Evolutionary conservation across 2,888 invertebrate genomes (phyloP), one percentile per base, ranked within the genome.

Genomic region (Caenorhabditis afra): DNA sequence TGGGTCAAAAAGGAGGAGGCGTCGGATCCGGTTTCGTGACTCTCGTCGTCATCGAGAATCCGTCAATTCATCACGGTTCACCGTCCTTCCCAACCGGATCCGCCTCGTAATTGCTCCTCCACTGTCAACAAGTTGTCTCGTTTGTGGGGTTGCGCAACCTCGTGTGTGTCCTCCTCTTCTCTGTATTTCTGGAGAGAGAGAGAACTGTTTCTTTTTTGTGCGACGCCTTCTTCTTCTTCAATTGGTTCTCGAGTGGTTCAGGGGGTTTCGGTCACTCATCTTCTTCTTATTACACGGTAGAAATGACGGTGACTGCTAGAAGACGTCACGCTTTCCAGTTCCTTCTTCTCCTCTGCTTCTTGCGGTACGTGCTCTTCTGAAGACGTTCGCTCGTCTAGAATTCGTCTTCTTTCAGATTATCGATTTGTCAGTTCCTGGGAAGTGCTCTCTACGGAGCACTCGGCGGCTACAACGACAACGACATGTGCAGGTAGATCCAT

Each of bases 401-500:
- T 20, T 22, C 12, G 11, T 8, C 39, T 22, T 10, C 18, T 50
- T 62, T 14, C 52, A 68, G 68, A 18, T 29, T 39, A 4, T 8
- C 50, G 1, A 18, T 45, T 14, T 35, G 50, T 20, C 86, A 86
- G 66, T 86, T 85, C 61, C 74, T 85, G 0, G 89, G 89, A 22
- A 86, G 86, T 55, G 81, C 87, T 22, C 84, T 89, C 18, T 85
- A 87, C 49, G 71, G 75, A n/a, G 87, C 89, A 3, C 75, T 89
- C 18, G 82, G 84, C 11, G 88, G 86, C 18, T 90, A 90, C 75
- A 86, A 85, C 23, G 86, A 81, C n/a, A 85, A 83, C 53, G 89
- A 89, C 67, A 85, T 87, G 83, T 89, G 89, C 65, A 81, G 89
- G 68, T 88, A 29, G n/a, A n/a, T n/a, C n/a, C n/a, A n/a, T 7